A percentile compares a stretch with the other conserved stretches of the same genome.
phyloP scores from a whole-genome alignment of 2,888 invertebrate species.

The Phalera bucephala region DNA sequence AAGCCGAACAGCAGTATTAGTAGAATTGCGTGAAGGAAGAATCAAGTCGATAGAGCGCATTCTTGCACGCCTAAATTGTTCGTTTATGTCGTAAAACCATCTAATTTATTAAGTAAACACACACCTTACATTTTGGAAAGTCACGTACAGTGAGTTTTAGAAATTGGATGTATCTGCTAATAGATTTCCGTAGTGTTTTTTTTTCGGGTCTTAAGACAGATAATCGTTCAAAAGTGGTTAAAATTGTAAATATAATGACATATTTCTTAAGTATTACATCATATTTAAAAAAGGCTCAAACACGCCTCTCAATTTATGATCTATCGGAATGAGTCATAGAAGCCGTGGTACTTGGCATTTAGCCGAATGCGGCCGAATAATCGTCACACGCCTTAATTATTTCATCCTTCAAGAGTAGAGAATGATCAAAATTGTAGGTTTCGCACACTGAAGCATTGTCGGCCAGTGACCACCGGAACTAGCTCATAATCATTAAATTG shows the following conservation, averaged over 20 bases:
- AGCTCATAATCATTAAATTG: slow-evolving; percentile 72
- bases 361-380: slow-evolving; percentile 15
- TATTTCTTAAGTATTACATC: no score
- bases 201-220: no score
- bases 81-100: not conserved
- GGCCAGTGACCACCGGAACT: slow-evolving; percentile 64
- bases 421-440: slow-evolving; percentile 40
- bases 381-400: slow-evolving; percentile 31
- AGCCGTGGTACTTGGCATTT: slow-evolving; percentile 18
- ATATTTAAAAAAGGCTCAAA: slow-evolving; percentile 1
- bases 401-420: slow-evolving; percentile 33
- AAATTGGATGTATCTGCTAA: no score
- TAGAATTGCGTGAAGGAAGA: not conserved
- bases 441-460: slow-evolving; percentile 40
- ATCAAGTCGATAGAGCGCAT: not conserved
- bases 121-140: no score
- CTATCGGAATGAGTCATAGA: slow-evolving; percentile 12
- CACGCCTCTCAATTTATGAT: slow-evolving; percentile 4
- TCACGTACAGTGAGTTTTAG: no score
- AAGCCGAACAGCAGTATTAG: slow-evolving; percentile 18
- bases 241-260: no score
- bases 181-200: no score
- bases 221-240: no score
- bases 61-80: not conserved
- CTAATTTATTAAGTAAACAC: slow-evolving; percentile 1